These are phyloP conservation scores for Punctoribates punctum DNA, from an alignment of 2,888 invertebrate species.

Conservation along the genomic window DNA sequence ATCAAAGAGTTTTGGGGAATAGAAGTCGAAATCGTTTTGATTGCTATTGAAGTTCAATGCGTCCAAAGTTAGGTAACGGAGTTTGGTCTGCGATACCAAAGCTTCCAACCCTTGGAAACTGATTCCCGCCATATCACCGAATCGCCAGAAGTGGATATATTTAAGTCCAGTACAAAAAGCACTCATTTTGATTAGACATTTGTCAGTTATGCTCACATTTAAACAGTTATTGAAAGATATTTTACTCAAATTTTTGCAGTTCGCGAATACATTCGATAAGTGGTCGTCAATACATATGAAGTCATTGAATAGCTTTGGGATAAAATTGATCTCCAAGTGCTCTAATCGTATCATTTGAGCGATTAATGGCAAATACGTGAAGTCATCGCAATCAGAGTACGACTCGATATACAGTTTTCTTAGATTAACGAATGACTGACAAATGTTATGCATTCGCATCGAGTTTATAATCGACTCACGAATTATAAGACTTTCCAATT, in stretches of 20 bases:
- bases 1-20: background rate
- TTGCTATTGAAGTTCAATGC: background rate
- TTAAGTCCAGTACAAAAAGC: background rate
- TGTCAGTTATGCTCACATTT: background rate
- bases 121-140: background rate
- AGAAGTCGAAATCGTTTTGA: background rate
- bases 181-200: background rate
- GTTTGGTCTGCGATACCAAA: background rate
- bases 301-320: background rate
- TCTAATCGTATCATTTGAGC: background rate
- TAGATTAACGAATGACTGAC: background rate
- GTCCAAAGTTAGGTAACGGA: background rate
- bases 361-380: background rate
- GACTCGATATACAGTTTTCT: background rate
- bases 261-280: background rate
- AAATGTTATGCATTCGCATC: background rate
- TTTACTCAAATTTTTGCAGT: background rate
- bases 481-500: slow-evolving; percentile 4
- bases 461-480: background rate
- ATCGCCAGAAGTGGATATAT: background rate
- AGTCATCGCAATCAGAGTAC: slow-evolving; percentile 3
- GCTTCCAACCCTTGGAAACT: background rate
- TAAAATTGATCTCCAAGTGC: slow-evolving; percentile 22
- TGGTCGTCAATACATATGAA: background rate
- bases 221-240: background rate